A percentile compares a stretch with the other conserved stretches of the same genome.
Evolutionary conservation across 2,113 vertebrate species (phyloP).

Genomic region (Chinchilla lanigera): DNA sequence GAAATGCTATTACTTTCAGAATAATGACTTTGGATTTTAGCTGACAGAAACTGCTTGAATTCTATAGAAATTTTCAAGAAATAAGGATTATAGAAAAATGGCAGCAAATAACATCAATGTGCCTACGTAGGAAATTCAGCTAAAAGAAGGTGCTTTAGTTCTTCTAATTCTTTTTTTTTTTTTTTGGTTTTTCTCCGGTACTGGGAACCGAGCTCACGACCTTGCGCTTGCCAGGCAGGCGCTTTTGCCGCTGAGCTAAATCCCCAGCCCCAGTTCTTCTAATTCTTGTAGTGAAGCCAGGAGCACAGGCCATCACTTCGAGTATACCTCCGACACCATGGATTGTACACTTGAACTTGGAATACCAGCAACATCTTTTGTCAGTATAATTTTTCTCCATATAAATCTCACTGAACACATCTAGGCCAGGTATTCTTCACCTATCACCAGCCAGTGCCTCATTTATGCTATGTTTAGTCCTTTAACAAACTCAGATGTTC

Average conservation of each 20-base stretch:
- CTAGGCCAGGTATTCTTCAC: not conserved
- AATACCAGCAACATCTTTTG: not conserved
- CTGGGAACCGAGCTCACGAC: too few relatives aligned
- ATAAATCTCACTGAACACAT: not conserved
- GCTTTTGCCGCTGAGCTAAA: too few relatives aligned
- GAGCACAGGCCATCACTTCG: not conserved
- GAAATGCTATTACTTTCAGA: constrained; percentile 9
- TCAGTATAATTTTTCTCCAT: too few relatives aligned
- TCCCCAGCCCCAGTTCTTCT: too few relatives aligned
- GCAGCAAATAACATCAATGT: not conserved
- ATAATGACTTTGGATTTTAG: not conserved
- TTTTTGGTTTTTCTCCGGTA: too few relatives aligned
- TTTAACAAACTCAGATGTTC: constrained; percentile 33
- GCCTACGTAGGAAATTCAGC: not conserved
- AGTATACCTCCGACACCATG: not conserved
- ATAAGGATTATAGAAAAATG: constrained; percentile 22
- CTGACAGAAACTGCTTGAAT: not conserved
- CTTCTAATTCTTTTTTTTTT: not conserved
- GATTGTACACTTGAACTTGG: not conserved
- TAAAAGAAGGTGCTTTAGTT: not conserved
- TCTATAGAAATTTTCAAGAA: constrained; percentile 11
- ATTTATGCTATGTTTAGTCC: constrained; percentile 1
- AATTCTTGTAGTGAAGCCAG: not conserved
- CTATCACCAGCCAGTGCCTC: not conserved
- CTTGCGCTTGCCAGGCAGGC: too few relatives aligned